Evolutionary conservation across 2,888 invertebrate species (phyloP), one percentile per base, ranked within the genome.

Genomic region (Hypena proboscidalis): DNA sequence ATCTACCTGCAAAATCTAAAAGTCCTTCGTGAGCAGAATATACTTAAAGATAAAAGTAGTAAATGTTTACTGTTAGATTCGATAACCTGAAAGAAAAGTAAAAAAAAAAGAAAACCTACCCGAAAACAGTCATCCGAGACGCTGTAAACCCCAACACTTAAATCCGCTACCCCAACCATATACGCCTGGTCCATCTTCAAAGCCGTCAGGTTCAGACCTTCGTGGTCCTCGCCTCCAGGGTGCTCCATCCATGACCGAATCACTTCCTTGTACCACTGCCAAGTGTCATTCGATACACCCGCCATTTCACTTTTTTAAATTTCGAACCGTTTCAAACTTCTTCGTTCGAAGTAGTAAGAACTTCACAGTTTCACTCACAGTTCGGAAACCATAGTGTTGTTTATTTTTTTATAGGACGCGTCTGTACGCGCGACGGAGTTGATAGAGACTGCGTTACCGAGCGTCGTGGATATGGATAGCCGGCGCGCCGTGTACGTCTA

Each of bases 111-210:
- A n/a, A 10, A 23, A 84, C 92, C 92, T 80, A 95, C 96, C 80
- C 92, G 88, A 70, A 93, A 92, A 69, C 96, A 96, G 66, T 95
- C 94, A 39, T 94, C 92, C 9, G 94, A 94, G 0, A 95, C 92
- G 11, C 92, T 87, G 69, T 95, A 95, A 2, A 95, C 82, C 69
- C 92, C 93, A 6, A 91, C 83, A 43, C 77, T 74, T 3, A 68
- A 70, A 10, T 83, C 83, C 6, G 86, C 76, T 36, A 53, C 59
- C 19, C 92, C 83, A 42, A 86, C 82, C 63, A 92, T 78, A 64
- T 94, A 95, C 0, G 95, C 95, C 80, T 95, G 85, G 68, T 96
- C 95, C 68, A 93, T 92, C 49, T 80, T 77, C 66, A 96, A 72
- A 5, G 90, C 77, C 0, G 92, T 87, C 83, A 94, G 85, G 64